Conservation (phyloP, 1,140 invertebrate species). For the Cyclina sinensis region DNA sequence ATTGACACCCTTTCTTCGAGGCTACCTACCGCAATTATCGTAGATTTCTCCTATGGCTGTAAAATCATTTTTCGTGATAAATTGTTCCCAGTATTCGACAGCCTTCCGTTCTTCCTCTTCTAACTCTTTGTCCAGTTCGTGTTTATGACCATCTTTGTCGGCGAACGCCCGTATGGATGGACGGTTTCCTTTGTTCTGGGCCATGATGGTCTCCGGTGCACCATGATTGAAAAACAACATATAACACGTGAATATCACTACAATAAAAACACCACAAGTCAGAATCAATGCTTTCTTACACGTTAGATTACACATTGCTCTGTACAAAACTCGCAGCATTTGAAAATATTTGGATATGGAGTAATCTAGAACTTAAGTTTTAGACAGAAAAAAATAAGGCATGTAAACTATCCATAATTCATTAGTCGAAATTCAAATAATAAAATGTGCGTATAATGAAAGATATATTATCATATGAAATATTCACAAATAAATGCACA, state of each 20-base stretch:
- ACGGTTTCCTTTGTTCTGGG: slow-evolving; percentile 17
- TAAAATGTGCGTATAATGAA: background rate
- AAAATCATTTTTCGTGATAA: slow-evolving; percentile 59
- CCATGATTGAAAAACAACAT: slow-evolving; percentile 56
- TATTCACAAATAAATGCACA: background rate
- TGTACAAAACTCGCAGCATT: background rate
- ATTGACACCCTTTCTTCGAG: too few relatives aligned
- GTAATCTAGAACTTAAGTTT: background rate
- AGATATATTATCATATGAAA: background rate
- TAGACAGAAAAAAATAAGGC: too few relatives aligned
- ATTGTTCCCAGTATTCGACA: slow-evolving; percentile 47
- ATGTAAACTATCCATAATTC: too few relatives aligned
- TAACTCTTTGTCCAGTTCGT: slow-evolving; percentile 52
- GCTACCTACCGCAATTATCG: slow-evolving; percentile 58
- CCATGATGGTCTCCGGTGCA: slow-evolving; percentile 50
- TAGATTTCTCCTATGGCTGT: slow-evolving; percentile 56
- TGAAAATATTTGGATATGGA: background rate
- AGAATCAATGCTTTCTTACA: slow-evolving; percentile 48
- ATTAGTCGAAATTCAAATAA: background rate
- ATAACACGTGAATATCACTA: slow-evolving; percentile 21
- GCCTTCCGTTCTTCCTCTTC: slow-evolving; percentile 49
- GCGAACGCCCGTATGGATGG: background rate
- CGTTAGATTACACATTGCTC: slow-evolving; percentile 65
- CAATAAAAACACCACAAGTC: slow-evolving; percentile 35
- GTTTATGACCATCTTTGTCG: background rate